Conservation (phyloP, 2,888 invertebrate species). For the Nineta flava region DNA sequence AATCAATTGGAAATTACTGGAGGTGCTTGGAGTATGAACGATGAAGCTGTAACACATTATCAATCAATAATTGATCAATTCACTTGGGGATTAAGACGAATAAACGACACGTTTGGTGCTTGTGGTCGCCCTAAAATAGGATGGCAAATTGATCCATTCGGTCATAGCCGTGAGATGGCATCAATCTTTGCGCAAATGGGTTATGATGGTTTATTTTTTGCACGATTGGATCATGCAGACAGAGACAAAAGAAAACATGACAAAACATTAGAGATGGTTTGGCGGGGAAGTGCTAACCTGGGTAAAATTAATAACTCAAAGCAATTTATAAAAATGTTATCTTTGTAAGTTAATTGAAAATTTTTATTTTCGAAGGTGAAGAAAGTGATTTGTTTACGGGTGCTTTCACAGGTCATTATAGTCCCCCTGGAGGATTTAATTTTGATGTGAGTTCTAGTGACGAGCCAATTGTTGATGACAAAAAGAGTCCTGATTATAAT, state of each 20-base stretch:
- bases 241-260: conserved; percentile 40
- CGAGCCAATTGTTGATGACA: conserved; percentile 76
- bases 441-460: conserved; percentile 77
- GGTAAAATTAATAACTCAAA: conserved; percentile 29
- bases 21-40: conserved; percentile 77
- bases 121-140: conserved; percentile 59
- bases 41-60: conserved; percentile 56
- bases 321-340: background rate
- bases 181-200: conserved; percentile 68
- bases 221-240: conserved; percentile 77
- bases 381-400: conserved; percentile 66
- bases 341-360: background rate
- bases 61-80: conserved; percentile 62
- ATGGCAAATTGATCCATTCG: conserved; percentile 79
- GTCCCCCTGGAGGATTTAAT: conserved; percentile 81
- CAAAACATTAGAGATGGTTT: conserved; percentile 66
- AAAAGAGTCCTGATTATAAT: conserved; percentile 66
- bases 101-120: conserved; percentile 49
- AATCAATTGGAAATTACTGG: conserved; percentile 63
- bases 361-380: conserved; percentile 29
- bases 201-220: conserved; percentile 76
- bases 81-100: conserved; percentile 46
- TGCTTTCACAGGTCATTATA: conserved; percentile 64
- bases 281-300: conserved; percentile 57
- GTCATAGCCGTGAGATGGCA: conserved; percentile 76